phyloP scores from a whole-genome alignment of 2,113 vertebrate genomes.

The Capreolus pygargus region DNA sequence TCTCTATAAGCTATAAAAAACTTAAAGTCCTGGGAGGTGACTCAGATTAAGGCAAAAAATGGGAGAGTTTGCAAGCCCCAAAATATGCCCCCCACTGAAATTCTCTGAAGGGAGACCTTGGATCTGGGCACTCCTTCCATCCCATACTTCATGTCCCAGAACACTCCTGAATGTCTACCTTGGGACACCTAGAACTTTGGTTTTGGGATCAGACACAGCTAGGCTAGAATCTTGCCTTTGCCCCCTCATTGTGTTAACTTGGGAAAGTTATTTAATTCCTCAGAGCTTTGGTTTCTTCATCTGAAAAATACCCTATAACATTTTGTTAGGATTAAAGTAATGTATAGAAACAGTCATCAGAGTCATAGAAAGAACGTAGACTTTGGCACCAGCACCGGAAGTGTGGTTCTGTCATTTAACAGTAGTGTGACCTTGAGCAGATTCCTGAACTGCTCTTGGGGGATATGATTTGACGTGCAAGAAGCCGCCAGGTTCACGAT shows the following conservation, averaged over 20 bases:
- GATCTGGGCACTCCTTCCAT: background rate
- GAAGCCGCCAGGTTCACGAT: background rate
- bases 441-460: background rate
- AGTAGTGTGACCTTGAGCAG: background rate
- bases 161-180: background rate
- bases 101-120: background rate
- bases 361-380: background rate
- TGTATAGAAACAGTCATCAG: background rate
- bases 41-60: background rate
- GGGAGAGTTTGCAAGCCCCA: background rate
- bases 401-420: background rate
- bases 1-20: background rate
- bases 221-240: background rate
- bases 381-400: background rate
- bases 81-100: background rate
- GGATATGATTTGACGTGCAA: background rate
- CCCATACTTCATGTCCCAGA: background rate
- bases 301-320: background rate
- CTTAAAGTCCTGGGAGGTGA: background rate
- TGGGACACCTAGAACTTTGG: background rate
- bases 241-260: background rate
- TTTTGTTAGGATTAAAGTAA: background rate
- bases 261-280: background rate
- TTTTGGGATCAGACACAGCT: background rate
- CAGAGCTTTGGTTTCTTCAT: conserved; percentile 12